Evolutionary conservation across 2,797 vertebrate genomes (phyloP), one percentile per base, ranked within the genome.

Genomic region (Argya squamiceps): DNA sequence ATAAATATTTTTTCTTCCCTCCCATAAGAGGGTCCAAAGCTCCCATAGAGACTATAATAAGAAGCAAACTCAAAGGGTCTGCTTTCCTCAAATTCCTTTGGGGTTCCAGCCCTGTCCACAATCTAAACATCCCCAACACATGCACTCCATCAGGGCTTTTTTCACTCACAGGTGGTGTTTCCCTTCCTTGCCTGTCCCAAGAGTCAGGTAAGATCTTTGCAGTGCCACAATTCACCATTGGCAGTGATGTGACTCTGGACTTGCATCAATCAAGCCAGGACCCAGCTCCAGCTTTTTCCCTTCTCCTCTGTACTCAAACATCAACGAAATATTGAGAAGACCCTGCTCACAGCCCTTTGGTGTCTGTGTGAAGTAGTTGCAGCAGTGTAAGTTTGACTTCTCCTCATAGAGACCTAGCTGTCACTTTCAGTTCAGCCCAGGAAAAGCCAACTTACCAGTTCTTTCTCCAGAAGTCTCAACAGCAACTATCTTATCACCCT

Each of bases 11-110:
- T 79, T 74, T 3, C 4, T 77, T 77, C 8, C 14, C 10, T 85
- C n/a, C 37, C 21, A 2, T 68, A 76, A 84, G 64, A 52, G 13
- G 8, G 19, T 67, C 70, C 43, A 91, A 89, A 84, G 23, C 13
- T 76, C 41, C 36, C 34, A 39, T 0, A 65, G 50, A 81, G 75
- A 55, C 36, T 65, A 23, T 10, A 80, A 46, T 30, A 65, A 86
- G n/a, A 37, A 89, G 80, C 9, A 76, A 89, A 13, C 29, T 65
- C 11, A 70, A 55, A 27, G 19, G n/a, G 29, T 59, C 23, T 82
- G 46, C 34, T 84, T 91, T n/a, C 30, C 44, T 82, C 30, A 83
- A 56, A 83, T 60, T 91, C 60, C 37, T 87, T 67, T 74, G 60
- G 15, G 23, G 44, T 84, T 60, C 34, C 68, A 80, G 37, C 37